These are phyloP conservation scores for Amphipoea lucens DNA, from an alignment of 2,888 invertebrate species.

Conservation along the genomic window DNA sequence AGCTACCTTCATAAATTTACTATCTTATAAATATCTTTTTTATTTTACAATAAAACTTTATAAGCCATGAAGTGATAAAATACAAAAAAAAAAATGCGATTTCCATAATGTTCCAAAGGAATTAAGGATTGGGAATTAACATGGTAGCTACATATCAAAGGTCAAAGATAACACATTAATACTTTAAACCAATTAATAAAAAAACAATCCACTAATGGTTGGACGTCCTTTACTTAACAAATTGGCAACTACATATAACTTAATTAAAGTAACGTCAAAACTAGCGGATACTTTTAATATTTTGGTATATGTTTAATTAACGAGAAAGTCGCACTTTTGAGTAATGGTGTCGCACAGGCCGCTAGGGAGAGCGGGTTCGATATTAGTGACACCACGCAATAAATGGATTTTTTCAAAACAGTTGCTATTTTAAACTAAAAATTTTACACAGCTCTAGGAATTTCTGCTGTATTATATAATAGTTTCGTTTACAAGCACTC, in stretches of 20 bases:
- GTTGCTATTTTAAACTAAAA: background rate
- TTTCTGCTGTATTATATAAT: background rate
- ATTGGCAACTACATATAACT: conserved; percentile 50
- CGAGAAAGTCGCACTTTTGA: conserved; percentile 62
- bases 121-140: background rate
- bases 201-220: conserved; percentile 34
- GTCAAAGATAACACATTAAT: background rate
- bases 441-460: background rate
- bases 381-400: conserved; percentile 32
- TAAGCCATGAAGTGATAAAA: too few relatives aligned
- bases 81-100: too few relatives aligned
- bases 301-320: conserved; percentile 66
- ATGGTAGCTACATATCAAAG: background rate
- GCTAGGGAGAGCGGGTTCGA: conserved; percentile 41
- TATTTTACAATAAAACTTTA: too few relatives aligned
- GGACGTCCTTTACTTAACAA: conserved; percentile 52
- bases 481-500: background rate
- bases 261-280: conserved; percentile 51
- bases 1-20: too few relatives aligned
- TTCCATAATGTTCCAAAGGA: too few relatives aligned
- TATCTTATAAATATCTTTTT: background rate
- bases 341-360: conserved; percentile 61
- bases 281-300: conserved; percentile 51
- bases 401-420: background rate
- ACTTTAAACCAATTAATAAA: conserved; percentile 35